These are phyloP conservation scores for Gallinago nigripennis DNA, from an alignment of 2,797 vertebrate species.

Conservation along the genomic window DNA sequence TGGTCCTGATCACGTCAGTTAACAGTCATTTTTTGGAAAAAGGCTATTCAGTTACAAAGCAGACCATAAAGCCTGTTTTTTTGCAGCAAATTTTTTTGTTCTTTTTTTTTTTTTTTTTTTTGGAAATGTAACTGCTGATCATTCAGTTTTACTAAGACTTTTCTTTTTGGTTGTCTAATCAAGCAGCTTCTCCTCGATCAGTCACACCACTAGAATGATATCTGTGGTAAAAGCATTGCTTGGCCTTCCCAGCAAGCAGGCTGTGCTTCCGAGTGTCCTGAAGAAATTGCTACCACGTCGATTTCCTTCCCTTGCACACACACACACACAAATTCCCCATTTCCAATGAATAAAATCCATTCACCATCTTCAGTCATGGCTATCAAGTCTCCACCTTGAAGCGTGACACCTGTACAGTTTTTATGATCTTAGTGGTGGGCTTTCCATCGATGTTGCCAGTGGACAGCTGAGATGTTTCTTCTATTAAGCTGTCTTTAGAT, in stretches of 20 bases:
- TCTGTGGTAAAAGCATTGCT: not conserved
- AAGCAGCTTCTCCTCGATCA: not conserved
- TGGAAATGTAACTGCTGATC: constrained; percentile 3
- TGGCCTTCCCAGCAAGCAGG: constrained; percentile 6
- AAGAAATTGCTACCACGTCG: not conserved
- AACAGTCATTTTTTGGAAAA: constrained; percentile 35
- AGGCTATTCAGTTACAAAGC: constrained; percentile 2
- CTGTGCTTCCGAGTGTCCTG: not conserved
- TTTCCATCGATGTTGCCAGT: constrained; percentile 72
- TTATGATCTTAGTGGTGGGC: constrained; percentile 77
- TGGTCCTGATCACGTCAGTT: not conserved
- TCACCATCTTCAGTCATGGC: not conserved
- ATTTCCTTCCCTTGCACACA: not conserved
- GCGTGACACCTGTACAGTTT: constrained; percentile 76
- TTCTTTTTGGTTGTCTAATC: not conserved
- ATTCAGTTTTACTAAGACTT: not conserved
- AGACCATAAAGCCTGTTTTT: not conserved
- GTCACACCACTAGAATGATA: not conserved
- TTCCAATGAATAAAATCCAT: constrained; percentile 41
- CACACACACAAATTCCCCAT: constrained; percentile 16
- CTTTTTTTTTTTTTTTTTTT: not conserved
- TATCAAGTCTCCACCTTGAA: constrained; percentile 78
- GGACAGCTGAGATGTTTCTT: constrained; percentile 71
- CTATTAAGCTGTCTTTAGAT: constrained; percentile 84
- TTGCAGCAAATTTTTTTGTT: not conserved